Conservation (phyloP, 1,140 invertebrate species). For the Magallana angulata region DNA sequence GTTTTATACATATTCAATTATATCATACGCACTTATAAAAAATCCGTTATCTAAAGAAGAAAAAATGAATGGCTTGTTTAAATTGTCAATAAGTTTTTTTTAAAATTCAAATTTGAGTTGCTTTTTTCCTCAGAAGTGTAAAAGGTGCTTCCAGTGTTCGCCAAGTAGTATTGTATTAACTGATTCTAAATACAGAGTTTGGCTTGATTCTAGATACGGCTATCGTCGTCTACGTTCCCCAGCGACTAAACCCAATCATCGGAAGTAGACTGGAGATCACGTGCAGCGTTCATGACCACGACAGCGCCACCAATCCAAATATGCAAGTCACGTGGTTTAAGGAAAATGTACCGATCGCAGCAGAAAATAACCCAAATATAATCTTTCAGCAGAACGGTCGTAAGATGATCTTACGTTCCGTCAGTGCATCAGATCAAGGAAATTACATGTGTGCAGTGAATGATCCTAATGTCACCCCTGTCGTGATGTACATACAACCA, state of each 20-base stretch:
- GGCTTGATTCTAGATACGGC: not conserved
- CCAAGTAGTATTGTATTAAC: too few relatives aligned
- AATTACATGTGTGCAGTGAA: slow-evolving; percentile 8
- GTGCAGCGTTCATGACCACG: not conserved
- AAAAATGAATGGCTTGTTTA: too few relatives aligned
- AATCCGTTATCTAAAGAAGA: too few relatives aligned
- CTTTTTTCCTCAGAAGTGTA: too few relatives aligned
- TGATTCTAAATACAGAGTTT: too few relatives aligned
- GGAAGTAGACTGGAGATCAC: not conserved
- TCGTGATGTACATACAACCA: not conserved
- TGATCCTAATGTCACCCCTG: not conserved
- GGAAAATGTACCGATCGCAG: not conserved
- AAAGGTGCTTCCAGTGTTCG: too few relatives aligned
- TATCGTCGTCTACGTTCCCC: not conserved
- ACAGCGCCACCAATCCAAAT: not conserved
- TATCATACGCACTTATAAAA: too few relatives aligned
- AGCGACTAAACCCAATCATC: not conserved
- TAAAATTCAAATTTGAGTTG: too few relatives aligned
- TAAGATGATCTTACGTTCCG: not conserved
- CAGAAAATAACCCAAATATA: not conserved
- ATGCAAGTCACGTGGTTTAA: not conserved
- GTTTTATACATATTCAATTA: too few relatives aligned
- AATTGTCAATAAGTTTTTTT: too few relatives aligned
- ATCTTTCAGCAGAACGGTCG: not conserved
- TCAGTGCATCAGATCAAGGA: not conserved